These are phyloP conservation scores for Shargacucullia verbasci DNA, from an alignment of 2,888 invertebrate genomes.

Conservation along the genomic window DNA sequence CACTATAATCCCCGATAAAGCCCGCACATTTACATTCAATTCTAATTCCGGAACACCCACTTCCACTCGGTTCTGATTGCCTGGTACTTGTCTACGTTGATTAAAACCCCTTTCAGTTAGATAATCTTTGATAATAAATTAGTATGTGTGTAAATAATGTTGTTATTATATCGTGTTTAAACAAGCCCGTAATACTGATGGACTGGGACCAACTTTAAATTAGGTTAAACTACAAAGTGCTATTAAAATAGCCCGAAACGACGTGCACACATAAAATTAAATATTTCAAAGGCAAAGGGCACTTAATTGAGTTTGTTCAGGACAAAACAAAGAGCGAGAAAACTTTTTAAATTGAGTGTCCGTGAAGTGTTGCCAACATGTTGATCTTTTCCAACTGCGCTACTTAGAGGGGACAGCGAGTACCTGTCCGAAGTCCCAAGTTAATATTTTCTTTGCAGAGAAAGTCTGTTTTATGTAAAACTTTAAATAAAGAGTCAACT, in stretches of 20 bases:
- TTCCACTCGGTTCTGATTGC: constrained; percentile 84
- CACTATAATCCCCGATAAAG: constrained; percentile 90
- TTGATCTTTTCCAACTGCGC: constrained; percentile 82
- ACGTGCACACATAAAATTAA: constrained; percentile 74
- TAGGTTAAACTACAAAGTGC: constrained; percentile 41
- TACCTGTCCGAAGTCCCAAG: constrained; percentile 73
- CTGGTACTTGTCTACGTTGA: constrained; percentile 83
- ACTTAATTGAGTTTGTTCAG: constrained; percentile 89
- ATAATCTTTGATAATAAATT: constrained; percentile 56
- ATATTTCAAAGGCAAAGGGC: constrained; percentile 82
- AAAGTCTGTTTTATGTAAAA: constrained; percentile 58
- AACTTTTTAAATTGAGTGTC: constrained; percentile 89
- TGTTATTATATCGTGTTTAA: constrained; percentile 3
- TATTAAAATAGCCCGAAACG: constrained; percentile 48
- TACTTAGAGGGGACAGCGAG: constrained; percentile 60
- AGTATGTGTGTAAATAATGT: constrained; percentile 36
- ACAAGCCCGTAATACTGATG: constrained; percentile 1
- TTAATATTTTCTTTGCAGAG: constrained; percentile 81
- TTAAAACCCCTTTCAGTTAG: constrained; percentile 75
- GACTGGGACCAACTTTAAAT: constrained; percentile 22
- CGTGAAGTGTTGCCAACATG: constrained; percentile 87
- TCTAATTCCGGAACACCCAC: constrained; percentile 85
- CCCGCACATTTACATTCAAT: constrained; percentile 90
- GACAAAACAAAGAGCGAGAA: constrained; percentile 86
- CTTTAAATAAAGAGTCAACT: constrained; percentile 40